A percentile compares a stretch with the other conserved stretches of the same genome.
phyloP scores from a whole-genome alignment of 2,888 invertebrate genomes.

The Cephonodes hylas region DNA sequence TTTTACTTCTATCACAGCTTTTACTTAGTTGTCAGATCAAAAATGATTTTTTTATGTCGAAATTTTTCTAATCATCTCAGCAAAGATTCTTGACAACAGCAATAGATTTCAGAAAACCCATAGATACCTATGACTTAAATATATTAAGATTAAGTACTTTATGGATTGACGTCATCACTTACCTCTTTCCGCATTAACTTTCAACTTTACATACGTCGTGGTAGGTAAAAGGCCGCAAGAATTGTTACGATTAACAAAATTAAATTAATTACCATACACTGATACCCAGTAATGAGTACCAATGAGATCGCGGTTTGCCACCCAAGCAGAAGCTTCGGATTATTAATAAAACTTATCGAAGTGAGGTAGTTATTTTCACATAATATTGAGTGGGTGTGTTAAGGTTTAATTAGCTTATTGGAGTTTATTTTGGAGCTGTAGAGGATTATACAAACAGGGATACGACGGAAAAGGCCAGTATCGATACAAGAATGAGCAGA shows the following conservation, averaged over 20 bases:
- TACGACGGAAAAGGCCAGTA: constrained; percentile 26
- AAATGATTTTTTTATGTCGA: too few relatives aligned
- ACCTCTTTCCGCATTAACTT: not conserved
- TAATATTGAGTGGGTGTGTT: constrained; percentile 36
- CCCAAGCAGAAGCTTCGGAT: constrained; percentile 25
- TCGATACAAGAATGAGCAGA: constrained; percentile 26
- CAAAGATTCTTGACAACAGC: too few relatives aligned
- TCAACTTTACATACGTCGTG: not conserved
- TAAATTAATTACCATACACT: not conserved
- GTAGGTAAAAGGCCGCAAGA: not conserved
- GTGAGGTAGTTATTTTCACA: constrained; percentile 44
- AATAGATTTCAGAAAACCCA: too few relatives aligned
- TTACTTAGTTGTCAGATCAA: too few relatives aligned
- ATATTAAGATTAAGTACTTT: too few relatives aligned
- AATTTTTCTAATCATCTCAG: too few relatives aligned
- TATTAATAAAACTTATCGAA: constrained; percentile 32
- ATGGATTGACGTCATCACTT: not conserved
- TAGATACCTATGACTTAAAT: not conserved
- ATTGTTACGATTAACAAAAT: not conserved
- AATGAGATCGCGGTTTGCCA: constrained; percentile 4
- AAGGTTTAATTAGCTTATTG: constrained; percentile 30
- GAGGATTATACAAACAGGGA: constrained; percentile 28
- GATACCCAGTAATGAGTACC: not conserved
- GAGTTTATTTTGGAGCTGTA: constrained; percentile 35
- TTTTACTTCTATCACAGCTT: too few relatives aligned